phyloP scores from a whole-genome alignment of 2,888 invertebrate genomes.

The Rhogogaster chlorosoma region DNA sequence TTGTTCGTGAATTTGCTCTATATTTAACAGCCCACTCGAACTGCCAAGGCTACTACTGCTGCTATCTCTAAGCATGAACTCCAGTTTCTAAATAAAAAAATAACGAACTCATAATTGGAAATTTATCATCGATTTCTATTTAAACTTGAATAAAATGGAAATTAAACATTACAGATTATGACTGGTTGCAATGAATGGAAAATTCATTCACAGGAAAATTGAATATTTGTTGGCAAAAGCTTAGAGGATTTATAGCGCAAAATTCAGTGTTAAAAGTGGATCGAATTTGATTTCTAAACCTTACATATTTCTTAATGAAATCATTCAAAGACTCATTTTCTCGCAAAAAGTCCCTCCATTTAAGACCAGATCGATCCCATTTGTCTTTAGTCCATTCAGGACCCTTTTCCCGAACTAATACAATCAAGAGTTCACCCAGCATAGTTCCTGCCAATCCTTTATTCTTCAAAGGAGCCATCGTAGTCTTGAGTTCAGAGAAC shows the following conservation, averaged over 20 bases:
- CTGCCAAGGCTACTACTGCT: conserved; percentile 59
- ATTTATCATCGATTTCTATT: not conserved
- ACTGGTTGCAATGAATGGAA: not conserved
- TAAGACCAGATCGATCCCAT: conserved; percentile 80
- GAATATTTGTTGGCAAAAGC: too few species aligned
- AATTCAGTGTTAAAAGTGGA: not conserved
- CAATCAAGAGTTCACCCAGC: conserved; percentile 81
- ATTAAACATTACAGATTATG: not conserved
- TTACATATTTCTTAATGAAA: conserved; percentile 79
- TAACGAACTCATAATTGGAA: not conserved
- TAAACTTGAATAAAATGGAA: not conserved
- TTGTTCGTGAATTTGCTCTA: conserved; percentile 80
- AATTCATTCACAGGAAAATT: not conserved
- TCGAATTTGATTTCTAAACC: conserved; percentile 56
- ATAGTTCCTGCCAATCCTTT: conserved; percentile 77
- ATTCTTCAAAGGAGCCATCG: conserved; percentile 62
- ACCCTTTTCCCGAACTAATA: conserved; percentile 81
- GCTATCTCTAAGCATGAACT: conserved; percentile 77
- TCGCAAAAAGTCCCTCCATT: conserved; percentile 80
- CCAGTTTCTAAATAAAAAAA: conserved; percentile 77
- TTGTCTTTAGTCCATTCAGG: conserved; percentile 79
- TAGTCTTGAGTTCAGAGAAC: conserved; percentile 67
- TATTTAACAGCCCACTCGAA: conserved; percentile 73
- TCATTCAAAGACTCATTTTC: conserved; percentile 75
- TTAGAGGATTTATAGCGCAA: not conserved